Evolutionary conservation across 2,113 vertebrate genomes (phyloP).

Genomic region (Megaleporinus macrocephalus): DNA sequence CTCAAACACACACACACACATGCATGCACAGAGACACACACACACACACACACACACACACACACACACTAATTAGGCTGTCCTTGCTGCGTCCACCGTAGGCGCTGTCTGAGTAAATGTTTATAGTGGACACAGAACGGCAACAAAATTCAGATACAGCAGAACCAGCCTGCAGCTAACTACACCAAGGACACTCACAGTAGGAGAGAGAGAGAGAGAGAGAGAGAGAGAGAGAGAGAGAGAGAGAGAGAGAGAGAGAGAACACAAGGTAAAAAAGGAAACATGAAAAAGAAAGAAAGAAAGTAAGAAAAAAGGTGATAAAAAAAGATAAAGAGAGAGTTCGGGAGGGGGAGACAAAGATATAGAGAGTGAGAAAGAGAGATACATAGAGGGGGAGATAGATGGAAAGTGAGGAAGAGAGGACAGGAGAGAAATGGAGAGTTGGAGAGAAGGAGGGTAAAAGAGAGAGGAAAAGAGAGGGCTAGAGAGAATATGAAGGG

Average conservation of each 20-base stretch:
- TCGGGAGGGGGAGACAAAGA: not conserved
- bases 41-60: slow-evolving; percentile 4
- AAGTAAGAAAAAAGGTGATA: not conserved
- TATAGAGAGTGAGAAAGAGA: not conserved
- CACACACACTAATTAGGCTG: slow-evolving; percentile 13
- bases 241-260: not conserved
- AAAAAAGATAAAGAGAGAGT: not conserved
- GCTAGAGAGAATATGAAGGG: no score
- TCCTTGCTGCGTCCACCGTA: slow-evolving; percentile 16
- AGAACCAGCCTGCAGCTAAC: slow-evolving; percentile 17
- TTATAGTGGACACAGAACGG: not conserved
- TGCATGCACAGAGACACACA: slow-evolving; percentile 6
- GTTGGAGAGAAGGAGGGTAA: not conserved
- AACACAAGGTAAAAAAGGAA: no score
- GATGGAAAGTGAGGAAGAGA: not conserved
- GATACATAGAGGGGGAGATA: not conserved
- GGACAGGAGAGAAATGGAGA: not conserved
- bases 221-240: not conserved
- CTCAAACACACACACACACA: not conserved
- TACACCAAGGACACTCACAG: slow-evolving; percentile 32
- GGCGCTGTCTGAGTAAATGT: slow-evolving; percentile 63
- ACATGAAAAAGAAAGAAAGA: no score
- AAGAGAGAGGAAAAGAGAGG: not conserved
- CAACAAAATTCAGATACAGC: not conserved
- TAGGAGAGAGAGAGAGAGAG: not conserved